Conservation (phyloP, 2,113 vertebrate species). For the Aleadryas rufinucha region DNA sequence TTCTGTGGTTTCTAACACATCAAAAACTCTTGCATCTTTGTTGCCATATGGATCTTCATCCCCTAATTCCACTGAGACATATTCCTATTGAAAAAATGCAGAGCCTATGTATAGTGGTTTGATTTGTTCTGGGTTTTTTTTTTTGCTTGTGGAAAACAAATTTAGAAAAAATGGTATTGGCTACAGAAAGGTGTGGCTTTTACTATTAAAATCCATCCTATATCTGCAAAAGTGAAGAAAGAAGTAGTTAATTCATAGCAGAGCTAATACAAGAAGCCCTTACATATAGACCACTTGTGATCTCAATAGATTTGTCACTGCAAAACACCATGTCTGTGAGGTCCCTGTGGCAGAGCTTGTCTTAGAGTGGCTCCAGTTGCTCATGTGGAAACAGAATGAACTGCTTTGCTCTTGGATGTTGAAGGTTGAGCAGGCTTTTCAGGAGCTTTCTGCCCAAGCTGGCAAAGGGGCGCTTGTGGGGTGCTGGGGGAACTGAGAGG, state of each 20-base stretch:
- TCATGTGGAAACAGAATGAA: fast-evolving
- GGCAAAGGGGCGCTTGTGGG: fast-evolving
- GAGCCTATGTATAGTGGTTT: not conserved
- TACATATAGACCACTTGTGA: not conserved
- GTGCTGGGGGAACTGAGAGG: not conserved
- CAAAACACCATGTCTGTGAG: not conserved
- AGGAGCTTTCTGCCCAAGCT: not conserved
- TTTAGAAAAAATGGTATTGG: not conserved
- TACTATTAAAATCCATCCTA: not conserved
- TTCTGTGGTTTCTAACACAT: not conserved
- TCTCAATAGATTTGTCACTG: not conserved
- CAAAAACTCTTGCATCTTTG: not conserved
- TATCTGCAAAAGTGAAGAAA: not conserved
- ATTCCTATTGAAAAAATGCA: not conserved
- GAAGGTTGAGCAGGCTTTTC: fast-evolving
- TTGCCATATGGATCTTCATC: not conserved
- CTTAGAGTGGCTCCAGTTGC: not conserved
- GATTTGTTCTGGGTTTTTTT: fast-evolving
- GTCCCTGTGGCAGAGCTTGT: not conserved
- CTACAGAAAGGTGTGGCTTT: not conserved
- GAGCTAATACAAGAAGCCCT: not conserved
- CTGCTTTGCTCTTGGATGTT: not conserved
- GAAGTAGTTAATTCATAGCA: not conserved
- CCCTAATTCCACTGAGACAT: not conserved
- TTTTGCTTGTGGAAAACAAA: not conserved